Conservation (phyloP, 2,113 vertebrate species). For the Ifrita kowaldi region DNA sequence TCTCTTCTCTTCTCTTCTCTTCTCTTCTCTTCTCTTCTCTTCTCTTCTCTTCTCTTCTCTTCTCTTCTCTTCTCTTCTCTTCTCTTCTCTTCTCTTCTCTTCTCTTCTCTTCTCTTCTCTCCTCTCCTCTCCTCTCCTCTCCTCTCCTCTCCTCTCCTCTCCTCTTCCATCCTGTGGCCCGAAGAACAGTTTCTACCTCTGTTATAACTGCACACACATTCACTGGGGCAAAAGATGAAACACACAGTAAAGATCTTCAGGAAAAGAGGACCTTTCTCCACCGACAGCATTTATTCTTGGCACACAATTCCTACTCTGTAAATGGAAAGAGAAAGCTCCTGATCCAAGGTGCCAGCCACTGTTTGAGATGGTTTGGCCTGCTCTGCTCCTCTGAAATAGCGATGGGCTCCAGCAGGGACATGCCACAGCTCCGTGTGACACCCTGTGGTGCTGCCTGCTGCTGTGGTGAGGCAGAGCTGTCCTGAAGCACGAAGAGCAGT, state of each 20-base stretch:
- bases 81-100: background rate
- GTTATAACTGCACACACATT: background rate
- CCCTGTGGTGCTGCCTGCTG: background rate
- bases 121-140: no score
- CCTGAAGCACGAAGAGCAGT: background rate
- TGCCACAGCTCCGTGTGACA: background rate
- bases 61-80: background rate
- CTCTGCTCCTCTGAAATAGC: background rate
- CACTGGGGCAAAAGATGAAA: background rate
- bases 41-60: background rate
- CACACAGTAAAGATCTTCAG: background rate
- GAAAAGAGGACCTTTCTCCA: background rate
- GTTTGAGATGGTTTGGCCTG: background rate
- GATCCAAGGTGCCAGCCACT: background rate
- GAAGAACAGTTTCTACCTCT: background rate
- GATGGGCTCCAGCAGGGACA: background rate
- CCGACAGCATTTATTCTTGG: background rate
- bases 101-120: no score
- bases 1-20: background rate
- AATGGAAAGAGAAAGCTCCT: background rate
- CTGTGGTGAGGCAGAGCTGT: background rate
- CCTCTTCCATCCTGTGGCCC: background rate
- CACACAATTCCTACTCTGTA: background rate
- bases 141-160: no score
- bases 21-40: no score